Evolutionary conservation across 2,797 vertebrate species (phyloP), one percentile per base, ranked within the genome.

Genomic region (Acomys russatus): DNA sequence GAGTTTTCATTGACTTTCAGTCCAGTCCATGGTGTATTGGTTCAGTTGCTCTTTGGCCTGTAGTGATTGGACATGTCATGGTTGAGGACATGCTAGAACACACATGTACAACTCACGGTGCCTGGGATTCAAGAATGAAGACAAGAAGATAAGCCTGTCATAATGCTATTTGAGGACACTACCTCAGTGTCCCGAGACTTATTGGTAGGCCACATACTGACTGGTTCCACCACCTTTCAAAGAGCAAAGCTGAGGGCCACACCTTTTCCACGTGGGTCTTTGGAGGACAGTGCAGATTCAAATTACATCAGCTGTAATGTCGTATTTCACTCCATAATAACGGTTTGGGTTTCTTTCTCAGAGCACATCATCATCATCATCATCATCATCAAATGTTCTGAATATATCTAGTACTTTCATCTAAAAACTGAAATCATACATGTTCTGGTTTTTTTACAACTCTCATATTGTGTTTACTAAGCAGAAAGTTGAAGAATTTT

Each of bases 401-500:
- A 89, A 80, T 88, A 35, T 61, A 22, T 28, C 3, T 63, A 83
- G 14, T 23, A 35, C 33, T 93, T 94, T 49, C 7, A 74, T 82
- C 44, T 88, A 73, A 95, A 86, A 96, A 82, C 33, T 20, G 9
- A 74, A 86, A n/a, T 25, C 68, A 28, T 35, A 6, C 3, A 25
- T 71, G 9, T 4, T 1, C 12, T 44, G 38, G 70, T 17, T 85
- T 33, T 33, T 71, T 63, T 79, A 78, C 73, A 54, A 83, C 17
- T 71, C 38, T 86, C n/a, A 35, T 25, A 2, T 82, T 94, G 76
- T 59, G 17, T 73, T 12, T 92, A 15, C 51, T 68, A 56, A 92
- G 30, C n/a, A 77, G 4, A 51, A 38, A 23, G 28, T 35, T 77
- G 51, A 96, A 85, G 56, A 91, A 85, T 73, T 89, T 96, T 71